Evolutionary conservation across 1,140 invertebrate species (phyloP), one percentile per base, ranked within the genome.

Genomic region (Agrilus planipennis): DNA sequence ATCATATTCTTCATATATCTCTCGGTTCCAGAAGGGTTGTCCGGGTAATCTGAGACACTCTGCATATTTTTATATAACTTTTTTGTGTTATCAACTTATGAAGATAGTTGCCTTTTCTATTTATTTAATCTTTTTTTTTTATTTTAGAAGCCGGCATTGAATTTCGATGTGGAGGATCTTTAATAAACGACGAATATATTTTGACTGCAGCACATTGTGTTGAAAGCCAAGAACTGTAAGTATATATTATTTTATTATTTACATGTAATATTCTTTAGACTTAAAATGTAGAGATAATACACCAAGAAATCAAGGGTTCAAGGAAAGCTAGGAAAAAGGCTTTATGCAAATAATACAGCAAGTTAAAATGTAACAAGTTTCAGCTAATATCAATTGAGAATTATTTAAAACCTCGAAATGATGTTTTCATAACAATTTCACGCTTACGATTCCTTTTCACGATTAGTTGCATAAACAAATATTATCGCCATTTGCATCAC

Each of bases 121-220:
- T n/a, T n/a, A n/a, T n/a, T n/a, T n/a, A n/a, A n/a, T n/a, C n/a
- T n/a, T n/a, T n/a, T 6, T 12, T 34, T 11, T 17, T 5, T 20
- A 18, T 34, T 46, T 15, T 14, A 43, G 50, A 36, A n/a, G 44
- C 42, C 19, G 44, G 37, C 39, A 32, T 42, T 6, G 51, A 63
- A 32, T 66, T 74, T 47, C 66, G 72, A 45, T 78, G 75, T 49
- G 72, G 72, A 30, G 72, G 66, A 14, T 63, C 66, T 16, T 49
- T 75, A 15, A 71, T 75, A 51, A 71, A 60, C 32, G 64, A 68
- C 36, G 52, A 55, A 23, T 73, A 69, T 45, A 57, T 73, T 9
- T 34, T 73, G 15, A 72, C 70, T 9, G 72, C 72, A 2, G 71
- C 70, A 3, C 71, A 74, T 46, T 74, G 72, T 27, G 12, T 42